Conservation (phyloP, 2,797 vertebrate genomes). For the Sebastes itinus region DNA sequence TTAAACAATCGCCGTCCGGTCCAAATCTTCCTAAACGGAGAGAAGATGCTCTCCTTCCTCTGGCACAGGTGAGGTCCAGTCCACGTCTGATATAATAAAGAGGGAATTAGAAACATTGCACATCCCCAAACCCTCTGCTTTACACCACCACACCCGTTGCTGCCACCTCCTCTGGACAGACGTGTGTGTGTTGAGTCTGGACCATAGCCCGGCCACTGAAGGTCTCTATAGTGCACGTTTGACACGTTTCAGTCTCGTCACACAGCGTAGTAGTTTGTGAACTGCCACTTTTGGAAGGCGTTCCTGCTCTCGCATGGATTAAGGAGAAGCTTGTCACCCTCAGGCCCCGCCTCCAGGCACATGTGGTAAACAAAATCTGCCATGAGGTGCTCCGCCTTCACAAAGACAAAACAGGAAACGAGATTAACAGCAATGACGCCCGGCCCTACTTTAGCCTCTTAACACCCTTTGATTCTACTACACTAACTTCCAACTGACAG, state of each 20-base stretch:
- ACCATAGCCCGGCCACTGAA: conserved; percentile 3
- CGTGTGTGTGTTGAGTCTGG: background rate
- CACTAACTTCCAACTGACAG: background rate
- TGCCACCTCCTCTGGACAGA: conserved; percentile 13
- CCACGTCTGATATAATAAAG: conserved; percentile 1
- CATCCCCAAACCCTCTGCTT: conserved; percentile 47
- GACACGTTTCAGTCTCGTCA: conserved; percentile 1
- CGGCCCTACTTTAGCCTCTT: background rate
- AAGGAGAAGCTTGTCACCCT: conserved; percentile 66
- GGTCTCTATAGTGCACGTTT: background rate
- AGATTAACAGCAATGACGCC: background rate
- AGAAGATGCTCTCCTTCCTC: background rate
- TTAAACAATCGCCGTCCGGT: background rate
- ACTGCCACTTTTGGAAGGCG: conserved; percentile 91
- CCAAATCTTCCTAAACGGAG: background rate
- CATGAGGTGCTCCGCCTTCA: conserved; percentile 87
- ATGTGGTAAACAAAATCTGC: conserved; percentile 73
- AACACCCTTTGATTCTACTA: background rate
- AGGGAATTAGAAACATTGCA: conserved; percentile 46
- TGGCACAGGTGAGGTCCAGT: background rate
- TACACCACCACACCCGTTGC: background rate
- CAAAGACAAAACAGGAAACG: conserved; percentile 24
- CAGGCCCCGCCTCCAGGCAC: conserved; percentile 86
- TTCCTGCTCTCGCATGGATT: conserved; percentile 81
- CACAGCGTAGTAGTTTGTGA: conserved; percentile 85